These are phyloP conservation scores for Mesochorus sp. DNA, from an alignment of 2,888 invertebrate species.

Conservation along the genomic window DNA sequence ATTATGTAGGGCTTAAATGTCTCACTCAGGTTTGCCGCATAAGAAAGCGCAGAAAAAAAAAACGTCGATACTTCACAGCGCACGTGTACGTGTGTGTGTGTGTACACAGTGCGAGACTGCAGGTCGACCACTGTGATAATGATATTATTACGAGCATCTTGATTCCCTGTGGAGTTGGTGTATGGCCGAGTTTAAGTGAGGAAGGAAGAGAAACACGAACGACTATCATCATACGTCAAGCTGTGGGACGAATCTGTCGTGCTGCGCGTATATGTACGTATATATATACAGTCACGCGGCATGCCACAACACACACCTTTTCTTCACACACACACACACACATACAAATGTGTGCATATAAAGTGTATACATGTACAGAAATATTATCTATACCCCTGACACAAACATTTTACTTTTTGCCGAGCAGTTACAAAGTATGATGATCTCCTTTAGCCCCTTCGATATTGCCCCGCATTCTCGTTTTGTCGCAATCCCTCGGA, in stretches of 20 bases:
- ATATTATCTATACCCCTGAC: slow-evolving; percentile 61
- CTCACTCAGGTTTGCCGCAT: slow-evolving; percentile 72
- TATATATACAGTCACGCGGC: slow-evolving; percentile 36
- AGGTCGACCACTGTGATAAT: slow-evolving; percentile 79
- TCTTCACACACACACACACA: slow-evolving; percentile 29
- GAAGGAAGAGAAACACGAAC: slow-evolving; percentile 62
- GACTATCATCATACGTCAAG: slow-evolving; percentile 81
- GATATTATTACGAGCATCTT: slow-evolving; percentile 81
- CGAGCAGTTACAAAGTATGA: slow-evolving; percentile 78
- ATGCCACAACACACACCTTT: slow-evolving; percentile 61
- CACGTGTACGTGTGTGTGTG: slow-evolving; percentile 29
- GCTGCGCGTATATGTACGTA: slow-evolving; percentile 13
- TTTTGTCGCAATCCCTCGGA: slow-evolving; percentile 58
- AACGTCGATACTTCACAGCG: slow-evolving; percentile 7
- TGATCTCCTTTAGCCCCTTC: slow-evolving; percentile 68
- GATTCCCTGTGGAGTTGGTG: slow-evolving; percentile 73
- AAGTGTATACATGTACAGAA: slow-evolving; percentile 28
- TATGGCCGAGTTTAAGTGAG: slow-evolving; percentile 45
- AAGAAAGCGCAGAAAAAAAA: slow-evolving; percentile 23
- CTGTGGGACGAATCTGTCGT: slow-evolving; percentile 72
- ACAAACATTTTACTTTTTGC: slow-evolving; percentile 72
- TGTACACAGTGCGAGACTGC: slow-evolving; percentile 58
- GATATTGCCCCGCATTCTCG: slow-evolving; percentile 24
- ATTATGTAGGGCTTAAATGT: slow-evolving; percentile 73
- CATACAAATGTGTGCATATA: slow-evolving; percentile 22